Conservation (phyloP, 2,113 vertebrate species). For the Heterotis niloticus region DNA sequence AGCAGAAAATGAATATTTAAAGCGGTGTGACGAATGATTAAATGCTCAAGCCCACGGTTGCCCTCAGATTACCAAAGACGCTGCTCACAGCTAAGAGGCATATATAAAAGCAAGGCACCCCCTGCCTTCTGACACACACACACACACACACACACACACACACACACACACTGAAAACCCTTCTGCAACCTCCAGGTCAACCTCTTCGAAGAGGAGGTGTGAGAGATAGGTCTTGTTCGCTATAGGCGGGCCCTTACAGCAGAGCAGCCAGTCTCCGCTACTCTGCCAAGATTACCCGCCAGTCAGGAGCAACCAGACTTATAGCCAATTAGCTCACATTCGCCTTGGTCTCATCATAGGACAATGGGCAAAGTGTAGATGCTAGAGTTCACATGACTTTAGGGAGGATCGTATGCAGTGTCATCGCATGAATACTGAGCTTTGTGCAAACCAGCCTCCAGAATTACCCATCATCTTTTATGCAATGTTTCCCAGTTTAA, state of each 20-base stretch:
- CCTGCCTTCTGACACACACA: conserved; percentile 46
- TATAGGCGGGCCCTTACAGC: conserved; percentile 63
- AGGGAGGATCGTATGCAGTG: no score
- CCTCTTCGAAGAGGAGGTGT: conserved; percentile 31
- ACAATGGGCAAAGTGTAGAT: conserved; percentile 23
- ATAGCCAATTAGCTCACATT: conserved; percentile 47
- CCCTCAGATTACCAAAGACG: conserved; percentile 68
- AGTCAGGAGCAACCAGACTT: conserved; percentile 41
- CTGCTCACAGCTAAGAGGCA: conserved; percentile 48
- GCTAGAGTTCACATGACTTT: not conserved
- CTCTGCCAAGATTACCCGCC: conserved; percentile 64
- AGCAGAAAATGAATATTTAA: not conserved
- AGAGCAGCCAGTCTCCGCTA: conserved; percentile 49
- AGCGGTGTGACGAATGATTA: not conserved
- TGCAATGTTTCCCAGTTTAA: no score
- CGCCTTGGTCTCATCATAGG: conserved; percentile 57
- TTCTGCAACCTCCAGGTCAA: conserved; percentile 26
- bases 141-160: conserved; percentile 29
- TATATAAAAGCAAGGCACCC: conserved; percentile 28
- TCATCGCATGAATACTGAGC: no score
- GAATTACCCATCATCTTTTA: no score
- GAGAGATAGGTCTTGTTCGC: conserved; percentile 36
- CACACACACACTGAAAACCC: conserved; percentile 41
- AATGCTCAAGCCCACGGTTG: conserved; percentile 12
- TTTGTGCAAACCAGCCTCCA: no score